Evolutionary conservation across 2,113 vertebrate genomes (phyloP).

Genomic region (Gambusia holbrooki): DNA sequence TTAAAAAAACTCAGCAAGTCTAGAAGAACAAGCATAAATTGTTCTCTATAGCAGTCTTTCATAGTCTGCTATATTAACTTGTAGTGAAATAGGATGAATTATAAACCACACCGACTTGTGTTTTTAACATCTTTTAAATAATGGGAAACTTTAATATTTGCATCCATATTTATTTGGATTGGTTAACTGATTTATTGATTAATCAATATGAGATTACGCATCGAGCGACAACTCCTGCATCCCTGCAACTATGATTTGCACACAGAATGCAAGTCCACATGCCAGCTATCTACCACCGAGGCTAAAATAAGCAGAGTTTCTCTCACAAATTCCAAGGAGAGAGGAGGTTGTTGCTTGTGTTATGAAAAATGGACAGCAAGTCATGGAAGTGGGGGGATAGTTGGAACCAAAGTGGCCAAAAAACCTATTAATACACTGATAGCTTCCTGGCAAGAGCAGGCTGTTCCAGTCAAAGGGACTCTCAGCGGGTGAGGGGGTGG

Average conservation of each 20-base stretch:
- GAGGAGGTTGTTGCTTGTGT: constrained; percentile 42
- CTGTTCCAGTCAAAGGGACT: constrained; percentile 60
- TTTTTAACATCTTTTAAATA: too few relatives aligned
- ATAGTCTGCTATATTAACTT: not conserved
- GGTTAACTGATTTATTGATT: too few relatives aligned
- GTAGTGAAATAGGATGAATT: not conserved
- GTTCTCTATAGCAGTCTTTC: not conserved
- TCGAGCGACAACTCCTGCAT: constrained; percentile 3
- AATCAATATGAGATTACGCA: constrained; percentile 3
- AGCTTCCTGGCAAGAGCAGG: constrained; percentile 63
- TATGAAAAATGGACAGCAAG: constrained; percentile 44
- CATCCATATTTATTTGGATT: too few relatives aligned
- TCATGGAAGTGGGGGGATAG: constrained; percentile 14
- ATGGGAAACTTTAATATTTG: too few relatives aligned
- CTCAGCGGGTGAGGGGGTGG: constrained; percentile 4
- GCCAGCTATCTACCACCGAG: constrained; percentile 33
- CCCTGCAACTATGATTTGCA: constrained; percentile 39
- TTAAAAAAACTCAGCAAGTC: not conserved
- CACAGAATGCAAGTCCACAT: constrained; percentile 39
- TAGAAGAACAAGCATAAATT: constrained; percentile 1
- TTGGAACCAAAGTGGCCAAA: constrained; percentile 62
- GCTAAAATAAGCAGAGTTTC: constrained; percentile 54
- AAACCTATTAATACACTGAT: constrained; percentile 73
- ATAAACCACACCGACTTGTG: too few relatives aligned
- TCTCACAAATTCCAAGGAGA: not conserved